Conservation (phyloP, 2,888 invertebrate species). For the Octonoba sinensis region DNA sequence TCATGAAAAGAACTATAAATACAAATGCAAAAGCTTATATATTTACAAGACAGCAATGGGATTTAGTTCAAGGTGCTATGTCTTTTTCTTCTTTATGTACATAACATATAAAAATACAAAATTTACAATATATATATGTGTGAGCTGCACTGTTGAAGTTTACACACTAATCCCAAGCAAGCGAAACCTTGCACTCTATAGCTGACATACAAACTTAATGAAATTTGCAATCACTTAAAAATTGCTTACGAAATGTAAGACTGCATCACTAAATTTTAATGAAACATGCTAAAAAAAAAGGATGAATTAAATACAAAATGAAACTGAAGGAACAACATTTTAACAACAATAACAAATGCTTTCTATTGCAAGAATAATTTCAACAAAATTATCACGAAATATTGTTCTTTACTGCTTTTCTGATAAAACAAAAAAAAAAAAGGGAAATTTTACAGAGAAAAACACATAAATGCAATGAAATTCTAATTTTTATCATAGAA, state of each 20-base stretch:
- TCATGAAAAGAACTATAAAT: not conserved
- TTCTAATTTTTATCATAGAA: too few species aligned
- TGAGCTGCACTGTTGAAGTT: slow-evolving; percentile 63
- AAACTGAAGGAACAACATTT: too few species aligned
- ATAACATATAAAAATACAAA: slow-evolving; percentile 64
- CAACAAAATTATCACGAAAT: too few species aligned
- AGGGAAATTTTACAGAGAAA: too few species aligned
- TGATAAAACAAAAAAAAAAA: too few species aligned
- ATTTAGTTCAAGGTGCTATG: slow-evolving; percentile 35
- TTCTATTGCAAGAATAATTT: too few species aligned
- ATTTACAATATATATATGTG: slow-evolving; percentile 48
- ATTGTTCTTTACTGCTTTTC: too few species aligned
- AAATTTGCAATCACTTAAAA: slow-evolving; percentile 35
- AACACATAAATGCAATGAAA: too few species aligned
- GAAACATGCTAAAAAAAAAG: slow-evolving; percentile 21
- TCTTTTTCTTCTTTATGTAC: slow-evolving; percentile 47
- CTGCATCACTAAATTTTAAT: slow-evolving; percentile 43
- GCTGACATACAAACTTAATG: slow-evolving; percentile 34
- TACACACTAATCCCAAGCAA: slow-evolving; percentile 54
- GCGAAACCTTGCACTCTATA: slow-evolving; percentile 31
- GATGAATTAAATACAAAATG: too few species aligned
- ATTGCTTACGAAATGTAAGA: slow-evolving; percentile 25
- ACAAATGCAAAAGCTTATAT: slow-evolving; percentile 31
- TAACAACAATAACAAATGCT: too few species aligned
- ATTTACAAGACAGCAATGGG: slow-evolving; percentile 48